phyloP scores from a whole-genome alignment of 2,113 vertebrate genomes.

The Engraulis encrasicolus region DNA sequence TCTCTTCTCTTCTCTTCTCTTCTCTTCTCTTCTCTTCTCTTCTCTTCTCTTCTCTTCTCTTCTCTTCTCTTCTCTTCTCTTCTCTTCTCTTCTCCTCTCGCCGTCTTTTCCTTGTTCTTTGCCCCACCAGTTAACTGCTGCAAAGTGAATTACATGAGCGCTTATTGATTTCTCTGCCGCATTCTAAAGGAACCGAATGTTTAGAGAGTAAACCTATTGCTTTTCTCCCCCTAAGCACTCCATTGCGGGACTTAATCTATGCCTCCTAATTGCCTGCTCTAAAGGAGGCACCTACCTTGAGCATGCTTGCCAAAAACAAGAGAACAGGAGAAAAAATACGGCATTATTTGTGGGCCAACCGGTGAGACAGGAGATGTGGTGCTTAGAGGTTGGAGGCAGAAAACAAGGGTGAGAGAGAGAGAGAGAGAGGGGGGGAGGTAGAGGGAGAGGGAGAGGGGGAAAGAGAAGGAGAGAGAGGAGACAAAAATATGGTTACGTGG shows the following conservation, averaged over 20 bases:
- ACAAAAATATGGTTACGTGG: too few species aligned
- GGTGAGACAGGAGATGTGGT: too few species aligned
- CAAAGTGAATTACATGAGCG: slow-evolving; percentile 68
- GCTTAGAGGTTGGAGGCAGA: neutral
- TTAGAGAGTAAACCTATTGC: slow-evolving; percentile 65
- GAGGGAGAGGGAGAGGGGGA: neutral
- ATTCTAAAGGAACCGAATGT: slow-evolving; percentile 57
- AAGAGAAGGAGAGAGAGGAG: neutral
- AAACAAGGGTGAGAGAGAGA: neutral
- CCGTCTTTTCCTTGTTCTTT: slow-evolving; percentile 49
- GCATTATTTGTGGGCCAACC: slow-evolving; percentile 17
- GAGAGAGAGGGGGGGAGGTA: neutral
- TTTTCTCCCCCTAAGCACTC: slow-evolving; percentile 53
- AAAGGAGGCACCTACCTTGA: slow-evolving; percentile 57
- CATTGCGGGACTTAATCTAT: slow-evolving; percentile 55
- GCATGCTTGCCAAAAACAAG: neutral
- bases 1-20: neutral
- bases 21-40: neutral
- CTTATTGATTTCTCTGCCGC: slow-evolving; percentile 70
- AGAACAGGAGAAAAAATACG: too few species aligned
- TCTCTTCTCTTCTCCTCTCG: too few species aligned
- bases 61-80: slow-evolving; percentile 24
- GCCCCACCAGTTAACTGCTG: slow-evolving; percentile 56
- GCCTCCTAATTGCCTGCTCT: slow-evolving; percentile 61
- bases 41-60: neutral